Evolutionary conservation across 2,113 vertebrate genomes (phyloP).

Genomic region (Speoplatyrhinus poulsoni): DNA sequence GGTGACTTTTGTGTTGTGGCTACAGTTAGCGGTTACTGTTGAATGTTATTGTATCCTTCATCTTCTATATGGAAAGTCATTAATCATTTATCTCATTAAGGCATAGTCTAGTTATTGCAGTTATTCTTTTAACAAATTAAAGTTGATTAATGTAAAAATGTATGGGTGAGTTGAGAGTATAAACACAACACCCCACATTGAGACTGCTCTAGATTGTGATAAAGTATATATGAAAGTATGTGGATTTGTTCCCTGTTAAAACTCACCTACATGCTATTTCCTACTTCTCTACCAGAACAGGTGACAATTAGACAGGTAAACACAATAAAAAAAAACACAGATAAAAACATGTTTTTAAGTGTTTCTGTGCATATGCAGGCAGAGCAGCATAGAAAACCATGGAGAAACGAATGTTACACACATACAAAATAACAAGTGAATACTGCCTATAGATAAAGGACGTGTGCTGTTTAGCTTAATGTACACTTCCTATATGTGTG

Average conservation of each 20-base stretch:
- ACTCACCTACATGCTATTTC: slow-evolving; percentile 28
- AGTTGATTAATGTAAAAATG: too few species aligned
- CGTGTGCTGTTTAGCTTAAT: background rate
- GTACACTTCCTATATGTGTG: background rate
- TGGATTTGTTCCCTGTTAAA: slow-evolving; percentile 52
- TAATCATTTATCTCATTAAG: slow-evolving; percentile 68
- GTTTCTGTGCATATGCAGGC: background rate
- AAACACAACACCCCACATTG: slow-evolving; percentile 57
- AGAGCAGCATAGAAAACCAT: slow-evolving; percentile 17
- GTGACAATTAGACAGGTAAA: slow-evolving; percentile 34
- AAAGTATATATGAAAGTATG: slow-evolving; percentile 7
- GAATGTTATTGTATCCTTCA: slow-evolving; percentile 66
- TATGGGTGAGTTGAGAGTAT: slow-evolving; percentile 19
- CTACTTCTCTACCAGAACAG: slow-evolving; percentile 30
- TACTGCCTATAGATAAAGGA: slow-evolving; percentile 60
- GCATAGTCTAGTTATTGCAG: slow-evolving; percentile 65
- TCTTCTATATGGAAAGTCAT: slow-evolving; percentile 61
- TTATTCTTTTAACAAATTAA: slow-evolving; percentile 52
- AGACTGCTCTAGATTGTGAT: slow-evolving; percentile 17
- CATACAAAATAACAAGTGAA: slow-evolving; percentile 15
- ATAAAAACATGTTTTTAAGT: background rate
- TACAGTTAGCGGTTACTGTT: slow-evolving; percentile 40
- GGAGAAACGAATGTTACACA: slow-evolving; percentile 22
- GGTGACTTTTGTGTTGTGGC: slow-evolving; percentile 30
- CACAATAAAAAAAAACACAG: slow-evolving; percentile 18